Conservation (phyloP, 2,888 invertebrate genomes). For the Atethmia centrago region DNA sequence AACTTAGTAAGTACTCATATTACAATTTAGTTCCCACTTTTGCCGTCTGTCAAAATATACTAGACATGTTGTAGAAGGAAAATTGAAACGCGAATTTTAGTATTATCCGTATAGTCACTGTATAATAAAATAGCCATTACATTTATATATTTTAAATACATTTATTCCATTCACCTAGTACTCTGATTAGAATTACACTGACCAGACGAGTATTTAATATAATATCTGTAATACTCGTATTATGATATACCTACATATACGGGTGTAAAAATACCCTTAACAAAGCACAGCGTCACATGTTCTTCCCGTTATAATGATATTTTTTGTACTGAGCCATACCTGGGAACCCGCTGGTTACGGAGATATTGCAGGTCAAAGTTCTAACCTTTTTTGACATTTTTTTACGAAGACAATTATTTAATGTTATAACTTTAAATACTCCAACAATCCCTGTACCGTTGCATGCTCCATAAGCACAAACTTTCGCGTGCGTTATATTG, state of each 20-base stretch:
- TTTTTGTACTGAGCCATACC: no score
- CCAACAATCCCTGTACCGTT: no score
- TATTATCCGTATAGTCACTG: constrained; percentile 18
- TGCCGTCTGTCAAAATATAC: constrained; percentile 15
- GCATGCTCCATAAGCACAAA: no score
- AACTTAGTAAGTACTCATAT: not conserved
- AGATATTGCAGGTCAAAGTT: no score
- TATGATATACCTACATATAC: not conserved
- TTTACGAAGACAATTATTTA: no score
- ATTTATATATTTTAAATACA: constrained; percentile 23
- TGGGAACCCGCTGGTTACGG: no score
- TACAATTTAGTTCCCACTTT: not conserved
- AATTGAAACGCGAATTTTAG: not conserved
- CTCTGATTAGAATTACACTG: not conserved
- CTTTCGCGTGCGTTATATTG: no score
- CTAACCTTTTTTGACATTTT: no score
- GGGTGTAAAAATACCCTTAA: no score
- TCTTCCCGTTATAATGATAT: no score
- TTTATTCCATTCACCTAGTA: constrained; percentile 27
- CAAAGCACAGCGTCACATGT: no score
- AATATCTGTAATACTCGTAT: not conserved
- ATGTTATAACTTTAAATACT: no score
- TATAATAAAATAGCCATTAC: constrained; percentile 19
- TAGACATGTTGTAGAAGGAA: constrained; percentile 4
- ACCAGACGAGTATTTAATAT: not conserved